These are phyloP conservation scores for Leptura quadrifasciata DNA, from an alignment of 2,888 invertebrate species.

Conservation along the genomic window DNA sequence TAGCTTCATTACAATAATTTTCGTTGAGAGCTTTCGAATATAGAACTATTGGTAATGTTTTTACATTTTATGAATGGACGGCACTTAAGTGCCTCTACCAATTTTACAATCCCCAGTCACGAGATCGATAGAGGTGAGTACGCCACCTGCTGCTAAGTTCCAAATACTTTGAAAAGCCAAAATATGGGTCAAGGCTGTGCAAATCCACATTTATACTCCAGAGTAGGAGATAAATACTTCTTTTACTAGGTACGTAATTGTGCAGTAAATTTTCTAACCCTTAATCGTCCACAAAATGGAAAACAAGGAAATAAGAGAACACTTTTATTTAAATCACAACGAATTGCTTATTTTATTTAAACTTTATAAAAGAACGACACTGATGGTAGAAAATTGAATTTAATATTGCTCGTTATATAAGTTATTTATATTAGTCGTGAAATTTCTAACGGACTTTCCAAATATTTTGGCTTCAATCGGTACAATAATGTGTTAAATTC, in stretches of 20 bases:
- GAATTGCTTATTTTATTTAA: no score
- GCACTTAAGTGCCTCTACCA: background rate
- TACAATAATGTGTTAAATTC: no score
- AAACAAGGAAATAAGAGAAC: background rate
- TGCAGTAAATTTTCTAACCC: background rate
- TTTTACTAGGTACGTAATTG: background rate
- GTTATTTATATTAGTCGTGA: no score
- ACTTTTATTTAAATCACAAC: no score
- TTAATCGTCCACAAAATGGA: background rate
- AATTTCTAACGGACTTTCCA: no score
- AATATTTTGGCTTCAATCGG: no score
- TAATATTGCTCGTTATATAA: no score
- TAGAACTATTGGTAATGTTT: background rate
- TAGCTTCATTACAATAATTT: no score
- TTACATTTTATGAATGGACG: background rate
- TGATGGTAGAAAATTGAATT: no score
- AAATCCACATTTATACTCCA: background rate
- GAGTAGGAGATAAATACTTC: background rate
- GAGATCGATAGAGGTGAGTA: slow-evolving; percentile 3
- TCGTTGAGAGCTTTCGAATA: no score
- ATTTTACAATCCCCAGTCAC: slow-evolving; percentile 1
- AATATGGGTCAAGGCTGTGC: background rate
- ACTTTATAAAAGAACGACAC: no score
- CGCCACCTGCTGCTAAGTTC: background rate
- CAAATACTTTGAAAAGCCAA: background rate